Evolutionary conservation across 2,113 vertebrate species (phyloP), one percentile per base, ranked within the genome.

Genomic region (Cottus gobio): DNA sequence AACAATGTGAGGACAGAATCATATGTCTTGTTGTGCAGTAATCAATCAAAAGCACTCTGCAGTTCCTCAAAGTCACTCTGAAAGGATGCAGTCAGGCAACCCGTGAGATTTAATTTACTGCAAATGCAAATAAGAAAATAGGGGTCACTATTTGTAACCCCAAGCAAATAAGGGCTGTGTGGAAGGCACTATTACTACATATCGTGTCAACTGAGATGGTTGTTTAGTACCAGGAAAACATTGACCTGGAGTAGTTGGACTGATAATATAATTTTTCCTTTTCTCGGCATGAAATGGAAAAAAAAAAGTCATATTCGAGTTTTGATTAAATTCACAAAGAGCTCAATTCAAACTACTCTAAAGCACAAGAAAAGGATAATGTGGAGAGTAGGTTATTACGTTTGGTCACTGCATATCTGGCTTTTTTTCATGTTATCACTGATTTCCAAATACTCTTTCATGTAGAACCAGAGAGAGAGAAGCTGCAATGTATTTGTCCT

Each of bases 61-160:
- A 9, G 58, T 72, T 71, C 24, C 39, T 82, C 62, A 74, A 65
- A 67, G 79, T 86, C 73, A 75, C 54, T 50, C 16, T n/a, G 42
- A 34, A 37, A 77, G 50, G 42, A 88, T 67, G 80, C 70, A 80
- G 68, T 13, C 69, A 63, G 10, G 18, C 61, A 48, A 52, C 57
- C 28, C 54, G 13, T 34, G 73, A 85, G 79, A 90, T 70, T 64
- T 26, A 77, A 80, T 86, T 87, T 72, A 71, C 28, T 54, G 9
- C 67, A 60, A 75, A 80, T 22, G 10, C 74, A 79, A 80, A 73
- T 20, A 58, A 77, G 66, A 82, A 71, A 77, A 82, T 26, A 70
- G 68, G 68, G 80, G 85, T 81, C 69, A 77, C n/a, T 31, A 18
- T 70, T 24, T 30, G 48, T 75, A 85, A 74, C 48, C 79, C 34